phyloP scores from a whole-genome alignment of 2,888 invertebrate species.

The Heliconius ethilla region DNA sequence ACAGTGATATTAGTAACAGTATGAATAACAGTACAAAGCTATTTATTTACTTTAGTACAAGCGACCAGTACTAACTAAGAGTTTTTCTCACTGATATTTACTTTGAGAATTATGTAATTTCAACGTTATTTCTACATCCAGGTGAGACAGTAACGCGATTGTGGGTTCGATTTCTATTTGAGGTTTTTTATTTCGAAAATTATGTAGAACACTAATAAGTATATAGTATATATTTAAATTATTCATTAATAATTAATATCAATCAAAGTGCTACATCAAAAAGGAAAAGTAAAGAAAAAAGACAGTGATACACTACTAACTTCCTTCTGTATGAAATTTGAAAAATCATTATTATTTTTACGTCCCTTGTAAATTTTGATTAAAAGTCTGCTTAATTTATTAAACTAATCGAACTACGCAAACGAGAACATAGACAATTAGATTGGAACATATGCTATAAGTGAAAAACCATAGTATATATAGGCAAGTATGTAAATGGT shows the following conservation, averaged over 20 bases:
- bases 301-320: too few relatives aligned
- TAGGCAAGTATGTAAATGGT: neutral
- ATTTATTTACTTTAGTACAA: slow-evolving; percentile 32
- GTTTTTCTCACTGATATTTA: slow-evolving; percentile 19
- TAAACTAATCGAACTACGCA: neutral
- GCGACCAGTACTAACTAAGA: slow-evolving; percentile 29
- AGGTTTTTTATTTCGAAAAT: too few relatives aligned
- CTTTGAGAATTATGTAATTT: slow-evolving; percentile 21
- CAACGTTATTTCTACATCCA: neutral
- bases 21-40: slow-evolving; percentile 17
- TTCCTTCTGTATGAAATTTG: neutral
- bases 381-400: neutral
- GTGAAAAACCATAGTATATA: neutral
- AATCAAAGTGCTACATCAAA: too few relatives aligned
- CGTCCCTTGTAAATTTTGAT: neutral
- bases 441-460: neutral
- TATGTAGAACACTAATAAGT: too few relatives aligned
- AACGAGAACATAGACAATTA: neutral
- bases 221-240: too few relatives aligned
- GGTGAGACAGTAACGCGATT: too few relatives aligned
- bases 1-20: slow-evolving; percentile 43
- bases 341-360: neutral
- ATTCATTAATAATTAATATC: too few relatives aligned
- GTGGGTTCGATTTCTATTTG: too few relatives aligned
- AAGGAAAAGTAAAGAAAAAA: too few relatives aligned